phyloP scores from a whole-genome alignment of 2,113 vertebrate genomes.

The Oreotrochilus melanogaster region DNA sequence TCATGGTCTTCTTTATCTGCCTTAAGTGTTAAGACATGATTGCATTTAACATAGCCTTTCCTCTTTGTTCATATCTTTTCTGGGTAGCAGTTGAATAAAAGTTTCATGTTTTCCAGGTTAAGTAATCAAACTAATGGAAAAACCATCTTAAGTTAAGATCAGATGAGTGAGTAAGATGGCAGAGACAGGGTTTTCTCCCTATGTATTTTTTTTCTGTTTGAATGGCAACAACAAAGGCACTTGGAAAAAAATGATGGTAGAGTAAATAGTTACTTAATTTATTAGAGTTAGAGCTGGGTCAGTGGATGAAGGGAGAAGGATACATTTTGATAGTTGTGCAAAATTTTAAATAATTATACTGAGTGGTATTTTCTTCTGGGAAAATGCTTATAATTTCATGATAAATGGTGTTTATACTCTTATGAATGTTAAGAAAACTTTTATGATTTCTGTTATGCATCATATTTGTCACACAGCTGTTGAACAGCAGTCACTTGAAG shows the following conservation, averaged over 20 bases:
- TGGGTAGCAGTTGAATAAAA: background rate
- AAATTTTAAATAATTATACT: background rate
- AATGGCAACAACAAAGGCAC: background rate
- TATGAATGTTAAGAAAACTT: background rate
- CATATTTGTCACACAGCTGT: background rate
- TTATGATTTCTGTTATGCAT: background rate
- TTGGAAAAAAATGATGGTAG: background rate
- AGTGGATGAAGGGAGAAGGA: background rate
- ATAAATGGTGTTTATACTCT: background rate
- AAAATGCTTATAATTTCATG: background rate
- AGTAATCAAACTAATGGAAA: background rate
- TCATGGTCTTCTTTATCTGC: slow-evolving; percentile 27
- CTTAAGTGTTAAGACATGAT: slow-evolving; percentile 30
- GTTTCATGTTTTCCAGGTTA: background rate
- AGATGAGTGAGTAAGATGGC: background rate
- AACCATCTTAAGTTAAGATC: background rate
- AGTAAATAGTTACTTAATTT: background rate
- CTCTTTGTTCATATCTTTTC: background rate
- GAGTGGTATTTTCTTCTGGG: background rate
- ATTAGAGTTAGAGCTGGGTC: background rate
- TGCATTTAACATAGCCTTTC: background rate
- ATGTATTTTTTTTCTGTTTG: background rate
- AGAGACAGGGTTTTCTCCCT: background rate
- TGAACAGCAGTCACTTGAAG: background rate
- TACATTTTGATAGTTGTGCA: background rate